Base-by-base conservation (phyloP, 2,888 invertebrate species). In the Cataglyphis altisquamis region DNA sequence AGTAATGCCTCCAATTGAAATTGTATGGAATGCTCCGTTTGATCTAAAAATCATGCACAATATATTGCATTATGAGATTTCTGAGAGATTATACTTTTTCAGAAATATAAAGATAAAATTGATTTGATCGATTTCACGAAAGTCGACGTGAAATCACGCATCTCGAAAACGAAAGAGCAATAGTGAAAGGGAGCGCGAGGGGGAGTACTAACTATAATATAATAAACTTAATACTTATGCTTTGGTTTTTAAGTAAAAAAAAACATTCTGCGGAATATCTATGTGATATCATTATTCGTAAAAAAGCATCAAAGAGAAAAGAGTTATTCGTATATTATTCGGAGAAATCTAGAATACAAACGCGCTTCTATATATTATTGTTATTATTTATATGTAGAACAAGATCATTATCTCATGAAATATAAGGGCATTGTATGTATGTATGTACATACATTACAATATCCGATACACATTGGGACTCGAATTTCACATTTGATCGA, bases 161-260 rank as follows among this genome's bases (percentile, higher is more conserved):
- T n/a, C 8, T 52, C 8, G 15, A 25, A 73, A 25, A 62, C 9
- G 29, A 55, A 41, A 29, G 45, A 41, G 8, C 15, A 52, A n/a
- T 52, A 6, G 52, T n/a, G 8, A 2, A 8, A n/a, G 52, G 45
- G 29, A 36, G 12, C 21, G n/a, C 15, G 15, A 18, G 6, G 18
- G 15, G 2, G 5, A 75, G 21, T 82, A 63, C 41, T 75, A 74
- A 75, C 36, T 32, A n/a, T 57, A 66, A 10, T 48, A 36, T 12
- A 57, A 29, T 80, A 36, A 29, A 70, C 75, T 77, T 77, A 77
- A 77, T 77, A 83, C 66, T 67, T 84, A 81, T 73, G 70, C 85
- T 86, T 86, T 86, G 85, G 85, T 72, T 70, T 52, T 52, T 84
- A 64, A 74, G 62, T 73, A 60, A 67, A 67, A 36, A 36, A 57